Base-by-base conservation (phyloP, 1,140 invertebrate species). In the Apis laboriosa region DNA sequence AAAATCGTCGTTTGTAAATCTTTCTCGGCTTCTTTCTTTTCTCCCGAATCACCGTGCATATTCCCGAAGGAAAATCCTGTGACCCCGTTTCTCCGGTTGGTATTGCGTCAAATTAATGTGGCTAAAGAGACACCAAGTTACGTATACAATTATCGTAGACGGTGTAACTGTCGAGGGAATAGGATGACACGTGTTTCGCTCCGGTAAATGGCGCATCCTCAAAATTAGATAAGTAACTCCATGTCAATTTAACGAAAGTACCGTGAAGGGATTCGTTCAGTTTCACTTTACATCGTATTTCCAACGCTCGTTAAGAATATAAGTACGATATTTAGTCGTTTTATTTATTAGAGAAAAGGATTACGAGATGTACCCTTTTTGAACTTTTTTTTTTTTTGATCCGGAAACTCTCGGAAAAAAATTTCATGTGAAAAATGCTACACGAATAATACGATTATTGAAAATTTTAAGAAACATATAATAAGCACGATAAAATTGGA, bases 181-280 rank as follows among this genome's bases (percentile, higher is more conserved):
- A 55, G 19, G 73, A 76, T 77, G 80, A 53, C 80, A 68, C 80
- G 64, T 82, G 73, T 82, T 82, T 56, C 78, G n/a, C 73, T 49
- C 43, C 49, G 51, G 19, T 28, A 58, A 67, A 66, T 9, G 73
- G 17, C 12, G 17, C 19, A 76, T 68, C 73, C 76, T 77, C 34
- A n/a, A 51, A 81, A 81, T 63, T 58, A 28, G 73, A 76, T 68
- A 43, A 43, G 34, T 43, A 68, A 56, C 64, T 55, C 12, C 55
- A 53, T 34, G 80, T 77, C 66, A 76, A 77, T 82, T 82, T 66
- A 49, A 34, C 61, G 34, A 74, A 56, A 67, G 72, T 67, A 80
- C 71, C 53, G 28, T 2, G 19, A 51, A 43, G 17, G 28, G 70
- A 80, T 64, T 80, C 78, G 68, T 73, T 64, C 24, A 53, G 43